A percentile compares a stretch with the other conserved stretches of the same genome.
Evolutionary conservation across 2,113 vertebrate species (phyloP).

Genomic region (Bujurquina vittata): DNA sequence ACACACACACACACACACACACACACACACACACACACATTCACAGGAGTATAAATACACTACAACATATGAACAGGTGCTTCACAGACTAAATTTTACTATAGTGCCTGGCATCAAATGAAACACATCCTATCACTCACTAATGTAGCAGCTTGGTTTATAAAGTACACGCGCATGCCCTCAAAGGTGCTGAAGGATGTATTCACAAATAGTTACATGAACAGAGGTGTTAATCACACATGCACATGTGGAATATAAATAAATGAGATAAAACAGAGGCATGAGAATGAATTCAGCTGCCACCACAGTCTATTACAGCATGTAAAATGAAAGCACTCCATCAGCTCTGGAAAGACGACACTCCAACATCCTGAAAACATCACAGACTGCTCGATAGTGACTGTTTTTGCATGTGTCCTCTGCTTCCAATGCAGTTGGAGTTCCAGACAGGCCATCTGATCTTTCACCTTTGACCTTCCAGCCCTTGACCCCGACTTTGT

Average conservation of each 20-base stretch:
- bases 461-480: constrained; percentile 64
- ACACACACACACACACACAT: background rate
- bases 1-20: background rate
- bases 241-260: constrained; percentile 1
- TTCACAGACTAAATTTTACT: constrained; percentile 62
- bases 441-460: constrained; percentile 68
- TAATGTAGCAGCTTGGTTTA: constrained; percentile 78
- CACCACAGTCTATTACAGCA: background rate
- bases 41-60: constrained; percentile 28
- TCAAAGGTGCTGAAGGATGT: constrained; percentile 8
- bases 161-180: constrained; percentile 44
- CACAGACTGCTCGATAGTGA: background rate
- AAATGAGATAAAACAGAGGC: background rate
- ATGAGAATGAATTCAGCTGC: constrained; percentile 9
- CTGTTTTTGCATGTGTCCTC: constrained; percentile 10
- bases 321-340: background rate
- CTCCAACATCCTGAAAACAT: background rate
- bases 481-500: constrained; percentile 63
- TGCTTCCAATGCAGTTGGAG: constrained; percentile 15
- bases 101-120: constrained; percentile 46
- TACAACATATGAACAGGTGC: constrained; percentile 47
- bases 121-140: constrained; percentile 75
- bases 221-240: constrained; percentile 13
- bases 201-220: constrained; percentile 16
- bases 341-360: background rate